Base-by-base conservation (phyloP, 2,113 vertebrate genomes). In the Daboia siamensis region DNA sequence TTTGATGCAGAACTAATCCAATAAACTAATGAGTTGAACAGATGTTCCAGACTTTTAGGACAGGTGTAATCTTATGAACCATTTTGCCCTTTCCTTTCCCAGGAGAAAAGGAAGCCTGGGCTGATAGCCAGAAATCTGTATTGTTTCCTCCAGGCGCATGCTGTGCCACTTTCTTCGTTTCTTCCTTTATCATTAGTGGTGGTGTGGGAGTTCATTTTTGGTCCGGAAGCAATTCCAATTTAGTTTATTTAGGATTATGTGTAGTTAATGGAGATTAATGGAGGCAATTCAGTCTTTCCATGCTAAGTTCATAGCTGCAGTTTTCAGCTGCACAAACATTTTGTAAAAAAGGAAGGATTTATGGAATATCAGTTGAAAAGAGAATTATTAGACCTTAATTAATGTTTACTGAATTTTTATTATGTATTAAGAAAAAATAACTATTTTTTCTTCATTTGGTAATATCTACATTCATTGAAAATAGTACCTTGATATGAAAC, bases 1-100 rank as follows among this genome's bases (percentile, higher is more conserved):
- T 95, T 88, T 95, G 91, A 88, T 91, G 91, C 87, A 95, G 94
- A 95, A 94, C 87, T 96, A 96, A 96, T 94, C 92, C 91, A 93
- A 29, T 94, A 46, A 80, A 93, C 80, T 96, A 90, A 90, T 90
- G 85, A 94, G 46, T 85, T 90, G 89, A 94, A 94, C 94, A 94
- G 94, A 94, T 96, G 94, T 93, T 95, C 96, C 61, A 92, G 91
- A 90, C 92, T 92, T 96, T 94, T 51, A 93, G 86, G 23, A 88
- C 95, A 96, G 93, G 95, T 96, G 93, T 96, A 96, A 94, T 93
- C 85, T 94, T 80, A 29, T 93, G 91, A 87, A 94, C 86, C 21
- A 1, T 93, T 91, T 87, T 93, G 11, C 61, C 57, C 56, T 56
- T 88, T 64, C 24, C 90, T 87, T 29, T 90, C 93, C 90, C 80